These are phyloP conservation scores for Syndactyla subalaris DNA, from an alignment of 2,797 vertebrate genomes.

Conservation along the genomic window DNA sequence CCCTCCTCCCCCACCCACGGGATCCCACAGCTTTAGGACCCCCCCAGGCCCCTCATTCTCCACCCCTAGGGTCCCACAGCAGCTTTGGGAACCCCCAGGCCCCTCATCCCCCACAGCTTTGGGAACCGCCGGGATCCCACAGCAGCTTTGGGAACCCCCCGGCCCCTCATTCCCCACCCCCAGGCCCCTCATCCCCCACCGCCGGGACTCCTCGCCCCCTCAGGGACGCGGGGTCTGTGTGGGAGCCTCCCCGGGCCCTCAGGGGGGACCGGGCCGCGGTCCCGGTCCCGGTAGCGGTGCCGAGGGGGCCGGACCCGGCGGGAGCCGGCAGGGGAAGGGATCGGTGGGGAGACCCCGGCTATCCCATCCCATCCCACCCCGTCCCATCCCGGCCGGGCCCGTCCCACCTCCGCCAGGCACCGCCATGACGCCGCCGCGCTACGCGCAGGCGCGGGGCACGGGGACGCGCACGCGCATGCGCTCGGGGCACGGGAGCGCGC, in stretches of 20 bases:
- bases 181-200: too few species aligned
- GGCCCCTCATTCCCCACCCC: too few species aligned
- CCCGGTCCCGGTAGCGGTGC: background rate
- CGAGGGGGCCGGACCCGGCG: background rate
- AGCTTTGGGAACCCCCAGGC: too few species aligned
- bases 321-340: background rate
- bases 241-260: background rate
- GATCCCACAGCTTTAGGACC: background rate
- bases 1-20: too few species aligned
- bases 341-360: background rate
- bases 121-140: too few species aligned
- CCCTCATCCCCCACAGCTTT: too few species aligned
- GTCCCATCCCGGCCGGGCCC: background rate
- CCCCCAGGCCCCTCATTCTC: too few species aligned
- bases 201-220: background rate
- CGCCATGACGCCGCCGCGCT: background rate
- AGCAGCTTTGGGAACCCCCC: background rate
- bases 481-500: background rate
- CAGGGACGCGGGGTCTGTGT: background rate
- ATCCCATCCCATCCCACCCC: too few species aligned
- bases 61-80: background rate
- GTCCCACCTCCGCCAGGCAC: background rate
- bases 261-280: background rate
- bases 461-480: too few species aligned
- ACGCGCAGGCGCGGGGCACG: too few species aligned